Evolutionary conservation across 2,888 invertebrate species (phyloP).

Genomic region (Lasioglossum figueresi): DNA sequence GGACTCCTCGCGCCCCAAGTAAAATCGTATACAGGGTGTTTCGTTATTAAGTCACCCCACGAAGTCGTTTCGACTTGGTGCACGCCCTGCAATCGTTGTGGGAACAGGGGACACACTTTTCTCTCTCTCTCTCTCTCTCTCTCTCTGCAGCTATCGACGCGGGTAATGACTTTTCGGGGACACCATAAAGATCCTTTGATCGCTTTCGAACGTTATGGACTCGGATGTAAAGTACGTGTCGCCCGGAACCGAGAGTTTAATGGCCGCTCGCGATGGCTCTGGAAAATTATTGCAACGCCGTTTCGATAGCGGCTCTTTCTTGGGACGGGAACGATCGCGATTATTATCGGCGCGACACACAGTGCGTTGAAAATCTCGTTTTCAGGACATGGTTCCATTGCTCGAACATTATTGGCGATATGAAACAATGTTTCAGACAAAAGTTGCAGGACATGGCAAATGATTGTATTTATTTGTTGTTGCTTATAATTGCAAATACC

Average conservation of each 20-base stretch:
- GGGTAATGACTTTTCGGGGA: conserved; percentile 69
- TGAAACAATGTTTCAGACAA: not conserved
- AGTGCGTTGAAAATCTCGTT: not conserved
- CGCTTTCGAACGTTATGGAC: conserved; percentile 49
- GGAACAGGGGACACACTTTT: conserved; percentile 66
- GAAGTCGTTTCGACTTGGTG: conserved; percentile 65
- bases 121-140: too few relatives aligned
- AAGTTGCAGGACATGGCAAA: not conserved
- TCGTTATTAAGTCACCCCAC: conserved; percentile 81
- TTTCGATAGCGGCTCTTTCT: not conserved
- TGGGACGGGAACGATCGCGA: not conserved
- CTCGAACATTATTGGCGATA: not conserved
- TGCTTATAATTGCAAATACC: too few relatives aligned
- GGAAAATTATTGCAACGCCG: conserved; percentile 8
- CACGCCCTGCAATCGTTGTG: conserved; percentile 70
- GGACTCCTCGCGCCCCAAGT: conserved; percentile 68
- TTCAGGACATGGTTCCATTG: not conserved
- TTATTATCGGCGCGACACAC: conserved; percentile 29
- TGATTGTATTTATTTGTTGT: not conserved
- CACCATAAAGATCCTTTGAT: conserved; percentile 67
- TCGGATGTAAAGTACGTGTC: conserved; percentile 47
- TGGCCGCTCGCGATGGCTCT: conserved; percentile 10
- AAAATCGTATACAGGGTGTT: conserved; percentile 77
- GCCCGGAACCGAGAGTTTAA: conserved; percentile 36
- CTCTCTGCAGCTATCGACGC: conserved; percentile 43